A percentile compares a stretch with the other conserved stretches of the same genome.
Conservation (phyloP, 2,797 vertebrate species). For the Gymnopithys bicolor region DNA sequence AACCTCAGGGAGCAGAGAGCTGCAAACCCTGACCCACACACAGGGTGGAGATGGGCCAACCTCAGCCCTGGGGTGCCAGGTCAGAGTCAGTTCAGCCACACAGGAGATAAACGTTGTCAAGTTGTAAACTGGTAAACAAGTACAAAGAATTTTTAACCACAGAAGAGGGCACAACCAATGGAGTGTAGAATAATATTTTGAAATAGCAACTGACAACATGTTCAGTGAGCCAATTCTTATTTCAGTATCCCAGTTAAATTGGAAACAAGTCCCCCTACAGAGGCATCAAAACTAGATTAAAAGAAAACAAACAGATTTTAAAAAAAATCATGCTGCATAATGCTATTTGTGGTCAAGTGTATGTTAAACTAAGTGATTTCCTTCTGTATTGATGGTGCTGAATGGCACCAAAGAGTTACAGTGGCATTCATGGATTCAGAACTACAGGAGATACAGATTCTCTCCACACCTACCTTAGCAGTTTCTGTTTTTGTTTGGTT, state of each 20-base stretch:
- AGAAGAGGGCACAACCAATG: not conserved
- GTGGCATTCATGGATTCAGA: not conserved
- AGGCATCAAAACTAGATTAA: not conserved
- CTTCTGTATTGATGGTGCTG: not conserved
- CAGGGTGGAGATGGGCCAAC: not conserved
- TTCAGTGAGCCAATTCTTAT: not conserved
- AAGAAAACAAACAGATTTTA: not conserved
- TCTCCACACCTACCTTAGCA: conserved; percentile 85
- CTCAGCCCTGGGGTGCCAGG: not conserved
- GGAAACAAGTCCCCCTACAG: not conserved
- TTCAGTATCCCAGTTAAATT: not conserved
- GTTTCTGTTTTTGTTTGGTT: conserved; percentile 97
- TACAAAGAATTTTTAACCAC: not conserved
- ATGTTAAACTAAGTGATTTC: not conserved
- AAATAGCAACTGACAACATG: not conserved
- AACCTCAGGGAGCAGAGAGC: not conserved
- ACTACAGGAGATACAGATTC: not conserved
- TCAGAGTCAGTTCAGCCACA: not conserved
- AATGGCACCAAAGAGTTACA: not conserved
- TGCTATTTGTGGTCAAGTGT: not conserved
- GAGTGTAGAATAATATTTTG: not conserved
- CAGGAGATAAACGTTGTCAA: not conserved
- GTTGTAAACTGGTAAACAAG: not conserved
- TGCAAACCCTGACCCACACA: not conserved
- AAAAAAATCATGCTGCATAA: not conserved